Conservation (phyloP, 1,140 invertebrate genomes). For the Holotrichia oblita region DNA sequence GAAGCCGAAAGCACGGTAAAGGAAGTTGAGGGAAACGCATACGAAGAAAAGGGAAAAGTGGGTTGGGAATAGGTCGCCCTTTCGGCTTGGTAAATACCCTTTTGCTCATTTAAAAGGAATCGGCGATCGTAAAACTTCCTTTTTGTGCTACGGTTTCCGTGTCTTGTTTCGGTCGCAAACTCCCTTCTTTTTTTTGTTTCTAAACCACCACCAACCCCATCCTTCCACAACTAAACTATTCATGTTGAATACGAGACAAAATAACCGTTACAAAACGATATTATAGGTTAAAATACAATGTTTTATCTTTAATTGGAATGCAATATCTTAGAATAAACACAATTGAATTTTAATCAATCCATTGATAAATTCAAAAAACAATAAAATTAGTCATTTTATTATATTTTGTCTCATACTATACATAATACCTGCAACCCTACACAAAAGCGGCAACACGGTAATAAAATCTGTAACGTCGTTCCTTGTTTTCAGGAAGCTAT, state of each 20-base stretch:
- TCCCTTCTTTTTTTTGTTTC: slow-evolving; percentile 3
- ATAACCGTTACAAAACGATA: too few relatives aligned
- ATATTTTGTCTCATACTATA: too few relatives aligned
- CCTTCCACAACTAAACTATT: too few relatives aligned
- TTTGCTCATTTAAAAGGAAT: slow-evolving; percentile 32
- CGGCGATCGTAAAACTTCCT: slow-evolving; percentile 25
- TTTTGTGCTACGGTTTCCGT: not conserved
- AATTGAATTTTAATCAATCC: too few relatives aligned
- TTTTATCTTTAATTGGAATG: too few relatives aligned
- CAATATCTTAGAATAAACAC: too few relatives aligned
- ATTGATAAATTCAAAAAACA: too few relatives aligned
- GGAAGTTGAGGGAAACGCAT: not conserved
- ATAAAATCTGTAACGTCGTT: slow-evolving; percentile 24
- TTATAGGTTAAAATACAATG: too few relatives aligned
- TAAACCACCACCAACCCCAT: too few relatives aligned
- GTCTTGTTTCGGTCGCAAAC: not conserved
- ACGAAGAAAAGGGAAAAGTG: not conserved
- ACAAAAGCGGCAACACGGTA: not conserved
- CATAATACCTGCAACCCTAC: too few relatives aligned
- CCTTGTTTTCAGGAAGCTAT: slow-evolving; percentile 61
- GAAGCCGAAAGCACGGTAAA: not conserved
- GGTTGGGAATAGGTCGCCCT: not conserved
- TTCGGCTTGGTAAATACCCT: not conserved
- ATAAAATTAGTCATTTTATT: too few relatives aligned
- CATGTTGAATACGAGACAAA: too few relatives aligned